These are phyloP conservation scores for Pleuronectes platessa DNA, from an alignment of 2,113 vertebrate genomes.

Conservation along the genomic window DNA sequence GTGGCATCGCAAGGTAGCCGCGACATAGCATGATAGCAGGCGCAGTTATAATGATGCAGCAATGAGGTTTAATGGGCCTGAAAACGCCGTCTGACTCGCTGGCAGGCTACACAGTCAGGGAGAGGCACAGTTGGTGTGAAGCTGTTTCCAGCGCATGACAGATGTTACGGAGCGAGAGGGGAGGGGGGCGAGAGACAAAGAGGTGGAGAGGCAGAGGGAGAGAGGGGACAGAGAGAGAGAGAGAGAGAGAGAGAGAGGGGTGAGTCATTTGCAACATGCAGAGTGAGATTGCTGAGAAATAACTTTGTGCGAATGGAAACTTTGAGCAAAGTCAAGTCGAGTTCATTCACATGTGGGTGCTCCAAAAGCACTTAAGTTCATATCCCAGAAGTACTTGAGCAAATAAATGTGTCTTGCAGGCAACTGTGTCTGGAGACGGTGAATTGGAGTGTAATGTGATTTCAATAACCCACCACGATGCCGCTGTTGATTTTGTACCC, in stretches of 20 bases:
- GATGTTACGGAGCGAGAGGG: slow-evolving; percentile 64
- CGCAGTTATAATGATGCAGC: slow-evolving; percentile 64
- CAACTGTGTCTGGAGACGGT: slow-evolving; percentile 33
- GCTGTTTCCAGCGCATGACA: slow-evolving; percentile 72
- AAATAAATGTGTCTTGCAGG: slow-evolving; percentile 43
- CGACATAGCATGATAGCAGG: slow-evolving; percentile 56
- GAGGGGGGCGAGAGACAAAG: neutral
- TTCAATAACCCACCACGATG: slow-evolving; percentile 34
- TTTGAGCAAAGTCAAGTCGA: slow-evolving; percentile 75
- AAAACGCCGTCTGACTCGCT: slow-evolving; percentile 74
- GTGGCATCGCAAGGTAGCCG: slow-evolving; percentile 52
- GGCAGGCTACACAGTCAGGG: slow-evolving; percentile 64
- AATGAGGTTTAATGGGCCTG: slow-evolving; percentile 76
- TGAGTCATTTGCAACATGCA: slow-evolving; percentile 70
- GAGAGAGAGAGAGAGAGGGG: slow-evolving; percentile 31
- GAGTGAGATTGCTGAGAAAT: slow-evolving; percentile 65
- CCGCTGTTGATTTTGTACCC: slow-evolving; percentile 32
- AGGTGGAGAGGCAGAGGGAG: slow-evolving; percentile 3
- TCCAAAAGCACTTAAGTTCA: slow-evolving; percentile 51
- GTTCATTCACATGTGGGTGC: slow-evolving; percentile 59
- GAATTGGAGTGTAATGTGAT: slow-evolving; percentile 28
- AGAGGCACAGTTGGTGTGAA: slow-evolving; percentile 71
- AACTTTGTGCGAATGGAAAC: slow-evolving; percentile 66
- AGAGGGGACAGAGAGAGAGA: slow-evolving; percentile 36
- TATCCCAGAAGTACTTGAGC: slow-evolving; percentile 39